Evolutionary conservation across 2,888 invertebrate genomes (phyloP).

Genomic region (Rhamphomyia laevipes): DNA sequence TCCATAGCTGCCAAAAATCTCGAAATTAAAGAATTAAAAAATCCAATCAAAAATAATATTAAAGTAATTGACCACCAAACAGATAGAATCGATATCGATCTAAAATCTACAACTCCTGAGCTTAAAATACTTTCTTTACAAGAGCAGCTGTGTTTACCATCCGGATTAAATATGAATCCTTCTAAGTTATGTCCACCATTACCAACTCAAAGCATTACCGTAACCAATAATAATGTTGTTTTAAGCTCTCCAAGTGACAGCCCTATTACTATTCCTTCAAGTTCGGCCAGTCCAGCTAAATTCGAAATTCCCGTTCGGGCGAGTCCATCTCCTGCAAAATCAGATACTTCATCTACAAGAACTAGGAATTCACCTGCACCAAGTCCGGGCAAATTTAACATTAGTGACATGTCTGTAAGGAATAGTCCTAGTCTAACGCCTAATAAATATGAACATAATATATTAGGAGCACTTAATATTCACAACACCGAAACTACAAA

Average conservation of each 20-base stretch:
- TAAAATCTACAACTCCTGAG: conserved; percentile 23
- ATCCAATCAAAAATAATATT: conserved; percentile 13
- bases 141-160: conserved; percentile 35
- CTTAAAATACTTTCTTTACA: conserved; percentile 32
- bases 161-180: conserved; percentile 38
- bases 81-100: conserved; percentile 24
- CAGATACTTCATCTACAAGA: conserved; percentile 47
- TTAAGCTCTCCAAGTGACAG: conserved; percentile 16
- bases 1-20: not conserved
- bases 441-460: conserved; percentile 28
- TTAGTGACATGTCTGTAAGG: conserved; percentile 31
- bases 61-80: conserved; percentile 22
- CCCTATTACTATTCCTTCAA: conserved; percentile 35
- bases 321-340: conserved; percentile 47
- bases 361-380: conserved; percentile 43
- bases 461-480: conserved; percentile 13
- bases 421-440: conserved; percentile 35
- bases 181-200: conserved; percentile 19
- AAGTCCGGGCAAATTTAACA: conserved; percentile 35
- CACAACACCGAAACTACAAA: conserved; percentile 21
- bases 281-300: conserved; percentile 36
- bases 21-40: not conserved
- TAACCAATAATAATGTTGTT: conserved; percentile 10
- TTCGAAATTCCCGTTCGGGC: conserved; percentile 46
- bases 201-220: conserved; percentile 24